These are phyloP conservation scores for Pseudochirops cupreus DNA, from an alignment of 2,797 vertebrate genomes.

Conservation along the genomic window DNA sequence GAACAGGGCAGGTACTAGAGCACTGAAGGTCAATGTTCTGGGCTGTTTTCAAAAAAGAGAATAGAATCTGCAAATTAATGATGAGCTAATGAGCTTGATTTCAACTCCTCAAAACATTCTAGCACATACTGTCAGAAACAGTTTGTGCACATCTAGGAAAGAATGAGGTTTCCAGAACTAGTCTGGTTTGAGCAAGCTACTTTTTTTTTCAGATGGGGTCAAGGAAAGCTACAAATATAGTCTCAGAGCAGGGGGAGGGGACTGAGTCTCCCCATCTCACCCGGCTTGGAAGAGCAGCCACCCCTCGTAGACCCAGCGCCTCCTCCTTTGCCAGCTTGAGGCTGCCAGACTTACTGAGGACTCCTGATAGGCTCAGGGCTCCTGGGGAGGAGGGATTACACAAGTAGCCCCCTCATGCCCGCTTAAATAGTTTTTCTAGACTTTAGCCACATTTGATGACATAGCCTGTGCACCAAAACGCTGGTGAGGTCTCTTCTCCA, in stretches of 20 bases:
- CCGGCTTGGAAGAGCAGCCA: neutral
- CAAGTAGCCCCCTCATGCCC: neutral
- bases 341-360: neutral
- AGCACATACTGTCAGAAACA: neutral
- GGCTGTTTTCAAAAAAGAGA: neutral
- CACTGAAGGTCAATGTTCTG: neutral
- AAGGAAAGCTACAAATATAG: neutral
- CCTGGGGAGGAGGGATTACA: neutral
- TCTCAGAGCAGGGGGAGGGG: neutral
- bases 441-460: neutral
- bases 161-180: neutral
- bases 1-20: neutral
- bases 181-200: neutral
- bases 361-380: neutral
- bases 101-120: neutral
- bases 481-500: neutral
- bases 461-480: neutral
- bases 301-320: neutral
- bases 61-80: neutral
- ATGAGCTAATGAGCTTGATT: neutral
- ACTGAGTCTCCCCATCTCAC: neutral
- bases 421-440: neutral
- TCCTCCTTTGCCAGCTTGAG: neutral
- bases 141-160: neutral
- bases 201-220: neutral